phyloP scores from a whole-genome alignment of 2,888 invertebrate species.

The Agrenia bidenticulata region DNA sequence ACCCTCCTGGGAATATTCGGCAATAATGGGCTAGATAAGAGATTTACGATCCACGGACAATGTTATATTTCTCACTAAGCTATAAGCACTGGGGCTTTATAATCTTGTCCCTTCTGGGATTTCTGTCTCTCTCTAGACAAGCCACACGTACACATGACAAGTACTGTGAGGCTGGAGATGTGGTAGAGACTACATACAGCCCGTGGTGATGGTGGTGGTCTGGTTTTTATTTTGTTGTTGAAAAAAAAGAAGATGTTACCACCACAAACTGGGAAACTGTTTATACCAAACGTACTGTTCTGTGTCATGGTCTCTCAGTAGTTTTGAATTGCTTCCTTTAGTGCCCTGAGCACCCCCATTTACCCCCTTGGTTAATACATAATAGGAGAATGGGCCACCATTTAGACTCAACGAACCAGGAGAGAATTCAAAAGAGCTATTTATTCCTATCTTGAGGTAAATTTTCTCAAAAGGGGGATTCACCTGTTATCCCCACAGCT shows the following conservation, averaged over 20 bases:
- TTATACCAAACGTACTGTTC: not conserved
- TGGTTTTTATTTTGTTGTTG: not conserved
- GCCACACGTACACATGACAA: too few species aligned
- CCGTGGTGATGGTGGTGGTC: not conserved
- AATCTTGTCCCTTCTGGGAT: slow-evolving; percentile 3
- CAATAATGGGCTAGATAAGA: slow-evolving; percentile 26
- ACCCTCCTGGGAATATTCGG: slow-evolving; percentile 20
- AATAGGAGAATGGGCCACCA: too few species aligned
- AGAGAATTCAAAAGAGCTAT: too few species aligned
- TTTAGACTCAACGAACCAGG: too few species aligned
- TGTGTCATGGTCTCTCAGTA: not conserved
- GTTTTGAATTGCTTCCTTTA: slow-evolving; percentile 2
- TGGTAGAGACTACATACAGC: too few species aligned
- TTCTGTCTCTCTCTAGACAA: slow-evolving; percentile 7
- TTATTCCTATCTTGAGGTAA: too few species aligned
- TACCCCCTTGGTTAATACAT: too few species aligned
- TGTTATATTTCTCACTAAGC: slow-evolving; percentile 23
- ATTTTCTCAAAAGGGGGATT: too few species aligned
- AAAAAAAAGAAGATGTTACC: slow-evolving; percentile 9
- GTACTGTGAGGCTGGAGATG: too few species aligned
- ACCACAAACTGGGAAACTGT: not conserved
- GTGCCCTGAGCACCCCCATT: too few species aligned
- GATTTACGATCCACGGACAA: slow-evolving; percentile 18
- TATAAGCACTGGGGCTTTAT: not conserved
- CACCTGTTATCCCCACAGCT: too few species aligned